phyloP scores from a whole-genome alignment of 2,888 invertebrate genomes.

The Anthrax anthrax region DNA sequence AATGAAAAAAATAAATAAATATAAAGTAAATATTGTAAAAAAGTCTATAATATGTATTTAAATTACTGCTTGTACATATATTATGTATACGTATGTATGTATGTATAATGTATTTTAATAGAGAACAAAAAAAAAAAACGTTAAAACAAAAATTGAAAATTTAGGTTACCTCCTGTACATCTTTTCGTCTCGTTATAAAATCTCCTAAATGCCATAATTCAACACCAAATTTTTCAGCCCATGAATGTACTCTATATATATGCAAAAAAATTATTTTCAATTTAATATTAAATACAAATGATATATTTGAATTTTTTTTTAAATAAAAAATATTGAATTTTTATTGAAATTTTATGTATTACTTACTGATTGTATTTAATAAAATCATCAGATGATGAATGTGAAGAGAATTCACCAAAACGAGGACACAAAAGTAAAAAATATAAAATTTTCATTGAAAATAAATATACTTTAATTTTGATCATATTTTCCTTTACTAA shows the following conservation, averaged over 20 bases:
- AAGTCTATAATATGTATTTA: too few species aligned
- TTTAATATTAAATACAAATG: slow-evolving; percentile 21
- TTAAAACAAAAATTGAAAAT: neutral
- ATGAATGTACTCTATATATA: slow-evolving; percentile 51
- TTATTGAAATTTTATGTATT: neutral
- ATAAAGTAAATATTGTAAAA: neutral
- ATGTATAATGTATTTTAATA: too few species aligned
- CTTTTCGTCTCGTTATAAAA: slow-evolving; percentile 62
- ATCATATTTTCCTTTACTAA: too few species aligned
- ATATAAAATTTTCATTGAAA: neutral
- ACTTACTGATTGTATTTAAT: slow-evolving; percentile 34
- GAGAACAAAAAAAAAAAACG: neutral
- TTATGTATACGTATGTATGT: too few species aligned
- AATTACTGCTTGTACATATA: too few species aligned
- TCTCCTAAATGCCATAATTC: slow-evolving; percentile 69
- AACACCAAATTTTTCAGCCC: slow-evolving; percentile 69
- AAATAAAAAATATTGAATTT: too few species aligned
- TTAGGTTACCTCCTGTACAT: slow-evolving; percentile 56
- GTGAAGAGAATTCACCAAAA: slow-evolving; percentile 21
- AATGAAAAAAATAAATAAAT: neutral
- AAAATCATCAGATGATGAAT: slow-evolving; percentile 22
- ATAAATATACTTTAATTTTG: neutral
- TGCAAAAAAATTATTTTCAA: slow-evolving; percentile 1
- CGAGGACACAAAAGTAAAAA: slow-evolving; percentile 15
- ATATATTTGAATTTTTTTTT: slow-evolving; percentile 34